Conservation (phyloP, 1,140 invertebrate genomes). For the Popillia japonica region DNA sequence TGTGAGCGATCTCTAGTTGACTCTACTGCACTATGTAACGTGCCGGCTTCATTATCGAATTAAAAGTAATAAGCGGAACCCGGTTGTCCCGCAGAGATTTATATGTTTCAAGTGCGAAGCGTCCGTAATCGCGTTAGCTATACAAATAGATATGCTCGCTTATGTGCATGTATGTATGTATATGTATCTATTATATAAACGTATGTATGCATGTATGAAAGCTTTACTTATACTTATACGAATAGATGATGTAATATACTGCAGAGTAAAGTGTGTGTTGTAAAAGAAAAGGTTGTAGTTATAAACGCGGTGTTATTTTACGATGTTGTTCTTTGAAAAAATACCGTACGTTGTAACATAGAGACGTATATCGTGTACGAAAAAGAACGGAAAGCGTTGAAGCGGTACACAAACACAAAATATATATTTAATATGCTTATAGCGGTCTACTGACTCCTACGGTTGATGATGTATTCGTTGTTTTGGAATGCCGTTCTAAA, state of each 20-base stretch:
- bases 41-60: conserved; percentile 28
- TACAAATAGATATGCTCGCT: conserved; percentile 18
- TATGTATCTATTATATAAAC: too few relatives aligned
- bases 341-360: background rate
- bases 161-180: background rate
- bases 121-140: conserved; percentile 18
- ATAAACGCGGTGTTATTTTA: background rate
- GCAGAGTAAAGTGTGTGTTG: too few relatives aligned
- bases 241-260: too few relatives aligned
- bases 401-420: too few relatives aligned
- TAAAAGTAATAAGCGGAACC: conserved; percentile 33
- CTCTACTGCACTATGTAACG: too few relatives aligned
- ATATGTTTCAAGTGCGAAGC: background rate
- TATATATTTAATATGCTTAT: conserved; percentile 12
- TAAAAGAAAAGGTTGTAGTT: background rate
- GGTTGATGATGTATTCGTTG: background rate
- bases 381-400: too few relatives aligned
- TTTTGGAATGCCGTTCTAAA: conserved; percentile 1
- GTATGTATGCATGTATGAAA: background rate
- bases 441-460: conserved; percentile 2
- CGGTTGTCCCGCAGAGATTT: conserved; percentile 21
- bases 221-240: too few relatives aligned
- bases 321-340: background rate
- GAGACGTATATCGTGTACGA: too few relatives aligned
- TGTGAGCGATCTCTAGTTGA: too few relatives aligned